Evolutionary conservation across 2,797 vertebrate genomes (phyloP).

Genomic region (Rhinichthys osculus): DNA sequence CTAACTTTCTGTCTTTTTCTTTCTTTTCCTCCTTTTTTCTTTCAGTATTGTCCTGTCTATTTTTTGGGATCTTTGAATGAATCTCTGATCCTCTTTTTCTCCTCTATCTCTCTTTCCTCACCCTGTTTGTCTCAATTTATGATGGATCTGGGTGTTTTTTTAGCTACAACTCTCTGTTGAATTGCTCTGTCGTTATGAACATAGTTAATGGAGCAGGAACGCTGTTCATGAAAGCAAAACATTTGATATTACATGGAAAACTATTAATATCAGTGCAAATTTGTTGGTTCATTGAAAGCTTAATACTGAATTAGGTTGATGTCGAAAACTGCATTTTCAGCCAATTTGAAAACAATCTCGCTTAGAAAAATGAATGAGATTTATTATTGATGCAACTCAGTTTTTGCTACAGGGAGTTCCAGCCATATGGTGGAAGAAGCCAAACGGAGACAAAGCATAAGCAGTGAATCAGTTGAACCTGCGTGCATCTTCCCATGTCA

Average conservation of each 20-base stretch:
- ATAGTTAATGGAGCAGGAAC: conserved; percentile 35
- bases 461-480: conserved; percentile 2
- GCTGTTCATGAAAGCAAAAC: conserved; percentile 31
- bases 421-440: not conserved
- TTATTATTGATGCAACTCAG: conserved; percentile 18
- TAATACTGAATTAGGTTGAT: conserved; percentile 24
- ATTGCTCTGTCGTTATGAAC: conserved; percentile 29
- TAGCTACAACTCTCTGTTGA: conserved; percentile 34
- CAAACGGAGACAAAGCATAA: conserved; percentile 6
- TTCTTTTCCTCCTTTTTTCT: not conserved
- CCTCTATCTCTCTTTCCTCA: not conserved
- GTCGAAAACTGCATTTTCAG: conserved; percentile 28
- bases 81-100: not conserved
- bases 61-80: not conserved
- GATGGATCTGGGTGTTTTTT: conserved; percentile 17
- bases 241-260: conserved; percentile 37
- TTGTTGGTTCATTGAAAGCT: conserved; percentile 44
- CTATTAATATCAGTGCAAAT: conserved; percentile 38
- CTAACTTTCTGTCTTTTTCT: conserved; percentile 5
- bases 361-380: not conserved
- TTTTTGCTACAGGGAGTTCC: conserved; percentile 26
- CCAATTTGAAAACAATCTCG: conserved; percentile 30
- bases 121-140: conserved; percentile 40
- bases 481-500: not conserved
- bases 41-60: not conserved